Evolutionary conservation across 2,797 vertebrate species (phyloP).

Genomic region (Rhodeus uyekii): DNA sequence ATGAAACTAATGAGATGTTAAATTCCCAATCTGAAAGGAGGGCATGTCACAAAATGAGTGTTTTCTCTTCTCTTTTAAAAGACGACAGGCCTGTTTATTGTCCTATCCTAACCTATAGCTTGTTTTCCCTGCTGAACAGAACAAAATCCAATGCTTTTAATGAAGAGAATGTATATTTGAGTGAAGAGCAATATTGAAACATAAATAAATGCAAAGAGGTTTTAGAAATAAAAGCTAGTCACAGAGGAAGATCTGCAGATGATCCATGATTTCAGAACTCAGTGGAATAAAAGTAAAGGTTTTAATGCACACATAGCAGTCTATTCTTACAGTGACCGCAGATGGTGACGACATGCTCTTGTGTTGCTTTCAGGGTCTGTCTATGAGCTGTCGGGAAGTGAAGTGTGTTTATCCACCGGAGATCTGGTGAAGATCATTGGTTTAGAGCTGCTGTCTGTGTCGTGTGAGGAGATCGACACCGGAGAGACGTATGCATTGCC

Average conservation of each 20-base stretch:
- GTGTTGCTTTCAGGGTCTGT: conserved; percentile 79
- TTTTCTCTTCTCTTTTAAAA: not conserved
- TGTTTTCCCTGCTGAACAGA: not conserved
- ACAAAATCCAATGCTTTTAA: not conserved
- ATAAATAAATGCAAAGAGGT: not conserved
- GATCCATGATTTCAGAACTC: no score
- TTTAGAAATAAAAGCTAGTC: not conserved
- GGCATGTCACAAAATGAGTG: not conserved
- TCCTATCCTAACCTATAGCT: not conserved
- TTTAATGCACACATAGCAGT: not conserved
- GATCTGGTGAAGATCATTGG: conserved; percentile 85
- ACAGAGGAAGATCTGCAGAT: no score
- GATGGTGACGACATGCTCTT: not conserved
- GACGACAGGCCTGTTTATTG: not conserved
- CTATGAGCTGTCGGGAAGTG: conserved; percentile 87
- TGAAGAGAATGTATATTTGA: not conserved
- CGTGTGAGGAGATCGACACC: conserved; percentile 71
- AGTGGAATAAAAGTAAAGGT: not conserved
- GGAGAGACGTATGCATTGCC: conserved; percentile 76
- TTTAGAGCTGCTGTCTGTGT: conserved; percentile 73
- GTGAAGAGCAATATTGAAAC: not conserved
- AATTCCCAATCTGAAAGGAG: not conserved
- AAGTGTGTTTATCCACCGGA: conserved; percentile 90
- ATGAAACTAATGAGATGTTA: no score
- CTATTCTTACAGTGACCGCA: not conserved